Percentiles rank a stretch among this genome's conserved stretches.
Conservation (phyloP, 1,140 invertebrate genomes). For the Gryon sp. region DNA sequence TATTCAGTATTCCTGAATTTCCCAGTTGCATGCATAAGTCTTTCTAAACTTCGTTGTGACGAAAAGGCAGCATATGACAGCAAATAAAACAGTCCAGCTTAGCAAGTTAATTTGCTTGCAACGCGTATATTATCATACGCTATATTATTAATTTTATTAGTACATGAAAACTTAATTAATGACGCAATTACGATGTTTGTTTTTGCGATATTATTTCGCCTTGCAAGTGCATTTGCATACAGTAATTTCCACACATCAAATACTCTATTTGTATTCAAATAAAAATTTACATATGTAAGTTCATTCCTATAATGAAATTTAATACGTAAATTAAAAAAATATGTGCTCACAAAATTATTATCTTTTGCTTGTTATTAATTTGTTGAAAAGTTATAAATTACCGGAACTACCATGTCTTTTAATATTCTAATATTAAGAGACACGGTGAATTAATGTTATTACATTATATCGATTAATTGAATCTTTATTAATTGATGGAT, state of each 20-base stretch:
- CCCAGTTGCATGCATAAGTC: slow-evolving; percentile 30
- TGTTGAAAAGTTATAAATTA: too few species aligned
- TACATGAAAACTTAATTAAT: slow-evolving; percentile 16
- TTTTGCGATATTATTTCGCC: slow-evolving; percentile 10
- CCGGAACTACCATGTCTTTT: too few species aligned
- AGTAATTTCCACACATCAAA: neutral
- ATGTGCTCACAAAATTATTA: too few species aligned
- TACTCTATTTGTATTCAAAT: neutral
- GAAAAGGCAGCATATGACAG: slow-evolving; percentile 25
- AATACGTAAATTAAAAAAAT: neutral
- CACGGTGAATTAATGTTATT: too few species aligned
- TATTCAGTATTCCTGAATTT: slow-evolving; percentile 37
- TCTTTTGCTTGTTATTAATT: too few species aligned
- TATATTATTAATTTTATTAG: slow-evolving; percentile 11
- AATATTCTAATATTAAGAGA: too few species aligned
- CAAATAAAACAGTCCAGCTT: slow-evolving; percentile 33
- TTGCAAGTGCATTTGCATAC: neutral
- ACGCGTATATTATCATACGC: neutral
- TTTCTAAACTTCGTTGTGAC: slow-evolving; percentile 20
- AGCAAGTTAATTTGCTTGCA: slow-evolving; percentile 14
- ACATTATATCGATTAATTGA: too few species aligned
- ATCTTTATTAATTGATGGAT: too few species aligned
- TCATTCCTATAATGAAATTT: neutral
- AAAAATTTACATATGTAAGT: neutral
- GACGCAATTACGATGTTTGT: slow-evolving; percentile 10